Evolutionary conservation across 2,797 vertebrate genomes (phyloP), one percentile per base, ranked within the genome.

Genomic region (Paedocypris micromegethes): DNA sequence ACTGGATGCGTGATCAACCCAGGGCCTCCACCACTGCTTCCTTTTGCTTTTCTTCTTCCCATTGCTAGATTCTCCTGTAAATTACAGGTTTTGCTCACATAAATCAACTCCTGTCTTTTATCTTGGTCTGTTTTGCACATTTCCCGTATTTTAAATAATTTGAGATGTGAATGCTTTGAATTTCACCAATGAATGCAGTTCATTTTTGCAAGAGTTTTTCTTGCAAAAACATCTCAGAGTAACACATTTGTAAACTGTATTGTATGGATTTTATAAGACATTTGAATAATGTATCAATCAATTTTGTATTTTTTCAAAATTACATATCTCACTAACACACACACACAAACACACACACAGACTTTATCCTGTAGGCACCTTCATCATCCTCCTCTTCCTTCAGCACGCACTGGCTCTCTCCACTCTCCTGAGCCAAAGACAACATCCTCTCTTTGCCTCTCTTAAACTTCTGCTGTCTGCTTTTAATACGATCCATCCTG

Each of bases 1-100:
- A 97, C 95, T 96, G 85, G 95, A 97, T 84, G 95, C 93, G 79
- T 98, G 95, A 90, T 98, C 93, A 72, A 95, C 94, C 94, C 94
- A 98, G 83, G 95, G 94, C 82, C 90, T 93, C 94, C 94, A 96
- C 94, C 94, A 98, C 83, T 93, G 89, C 87, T 91, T 94, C 86
- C 92, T 93, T 88, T 89, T 90, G 85, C 87, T 85, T 83, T 90
- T 92, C 85, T 85, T 84, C 88, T 90, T 93, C 81, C 91, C 89
- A 90, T 90, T 92, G 78, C 89, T 88, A 85, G 83, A 87, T 82
- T 92, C 85, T 93, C 89, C 86, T 90, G 89, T 89, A 61, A 79
- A 77, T 9, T 2, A 70, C 60, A 61, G 42, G 56, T 38, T 39
- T 4, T 48, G 5, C 48, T 48, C 40, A 54, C 39, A 54, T 39